These are phyloP conservation scores for Lordiphosa clarofinis DNA, from an alignment of 1,140 invertebrate species.

Conservation along the genomic window DNA sequence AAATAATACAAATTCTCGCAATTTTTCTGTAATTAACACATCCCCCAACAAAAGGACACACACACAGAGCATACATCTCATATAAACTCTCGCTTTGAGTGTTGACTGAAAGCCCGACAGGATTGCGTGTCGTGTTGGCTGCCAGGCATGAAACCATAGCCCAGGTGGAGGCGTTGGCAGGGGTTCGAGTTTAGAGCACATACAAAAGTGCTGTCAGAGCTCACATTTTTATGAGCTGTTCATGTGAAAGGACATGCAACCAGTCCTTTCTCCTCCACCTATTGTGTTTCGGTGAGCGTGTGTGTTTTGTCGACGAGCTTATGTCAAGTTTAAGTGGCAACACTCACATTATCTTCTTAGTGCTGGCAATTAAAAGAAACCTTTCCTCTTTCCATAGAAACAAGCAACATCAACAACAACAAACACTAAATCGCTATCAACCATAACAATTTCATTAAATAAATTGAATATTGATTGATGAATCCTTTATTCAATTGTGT, in stretches of 20 bases:
- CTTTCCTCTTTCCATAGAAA: background rate
- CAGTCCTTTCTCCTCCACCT: constrained; percentile 1
- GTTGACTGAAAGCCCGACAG: constrained; percentile 57
- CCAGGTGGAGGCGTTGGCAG: constrained; percentile 4
- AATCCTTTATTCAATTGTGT: constrained; percentile 44
- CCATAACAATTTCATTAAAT: constrained; percentile 52
- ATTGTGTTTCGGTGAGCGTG: constrained; percentile 13
- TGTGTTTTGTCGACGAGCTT: constrained; percentile 44
- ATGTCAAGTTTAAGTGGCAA: constrained; percentile 63
- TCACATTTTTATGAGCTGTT: constrained; percentile 65
- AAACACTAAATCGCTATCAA: constrained; percentile 3
- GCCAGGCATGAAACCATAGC: constrained; percentile 46
- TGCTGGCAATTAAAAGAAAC: constrained; percentile 38
- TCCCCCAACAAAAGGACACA: constrained; percentile 38
- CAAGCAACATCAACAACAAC: constrained; percentile 1
- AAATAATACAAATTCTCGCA: constrained; percentile 74
- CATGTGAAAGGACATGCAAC: constrained; percentile 65
- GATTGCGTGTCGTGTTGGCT: constrained; percentile 44
- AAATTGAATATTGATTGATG: constrained; percentile 58
- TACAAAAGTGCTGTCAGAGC: constrained; percentile 62
- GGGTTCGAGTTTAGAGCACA: constrained; percentile 14
- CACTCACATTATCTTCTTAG: constrained; percentile 30
- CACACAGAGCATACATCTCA: constrained; percentile 23
- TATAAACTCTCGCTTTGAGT: constrained; percentile 30
- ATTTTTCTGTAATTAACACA: constrained; percentile 77